phyloP scores from a whole-genome alignment of 2,113 vertebrate genomes.

The Atractosteus spatula region DNA sequence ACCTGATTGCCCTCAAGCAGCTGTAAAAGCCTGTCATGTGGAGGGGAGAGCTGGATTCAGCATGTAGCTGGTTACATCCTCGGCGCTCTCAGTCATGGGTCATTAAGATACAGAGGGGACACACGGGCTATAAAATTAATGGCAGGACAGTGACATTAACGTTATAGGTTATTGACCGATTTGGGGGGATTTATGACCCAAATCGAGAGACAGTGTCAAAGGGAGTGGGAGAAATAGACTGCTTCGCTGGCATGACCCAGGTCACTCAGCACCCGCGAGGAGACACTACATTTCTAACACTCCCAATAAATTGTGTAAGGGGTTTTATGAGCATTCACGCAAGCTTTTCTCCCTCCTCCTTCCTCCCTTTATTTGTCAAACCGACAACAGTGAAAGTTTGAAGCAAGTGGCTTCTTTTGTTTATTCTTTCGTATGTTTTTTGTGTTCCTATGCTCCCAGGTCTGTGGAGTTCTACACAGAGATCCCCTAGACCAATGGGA shows the following conservation, averaged over 20 bases:
- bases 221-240: constrained; percentile 46
- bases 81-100: constrained; percentile 31
- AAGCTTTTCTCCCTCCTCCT: constrained; percentile 21
- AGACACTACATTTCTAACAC: constrained; percentile 17
- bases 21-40: background rate
- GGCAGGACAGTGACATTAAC: constrained; percentile 60
- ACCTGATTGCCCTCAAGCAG: background rate
- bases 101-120: constrained; percentile 50
- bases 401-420: no score
- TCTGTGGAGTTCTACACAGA: no score
- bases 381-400: background rate
- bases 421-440: no score
- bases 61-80: constrained; percentile 18
- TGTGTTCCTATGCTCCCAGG: no score
- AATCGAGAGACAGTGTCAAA: constrained; percentile 54
- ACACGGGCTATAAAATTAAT: constrained; percentile 54
- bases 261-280: constrained; percentile 27
- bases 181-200: constrained; percentile 60
- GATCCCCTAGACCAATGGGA: no score
- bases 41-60: background rate
- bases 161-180: constrained; percentile 65
- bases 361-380: constrained; percentile 18
- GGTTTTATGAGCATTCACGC: constrained; percentile 40
- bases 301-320: constrained; percentile 45
- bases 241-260: constrained; percentile 29